These are phyloP conservation scores for Orientallactaga bullata DNA, from an alignment of 2,113 vertebrate genomes.

Conservation along the genomic window DNA sequence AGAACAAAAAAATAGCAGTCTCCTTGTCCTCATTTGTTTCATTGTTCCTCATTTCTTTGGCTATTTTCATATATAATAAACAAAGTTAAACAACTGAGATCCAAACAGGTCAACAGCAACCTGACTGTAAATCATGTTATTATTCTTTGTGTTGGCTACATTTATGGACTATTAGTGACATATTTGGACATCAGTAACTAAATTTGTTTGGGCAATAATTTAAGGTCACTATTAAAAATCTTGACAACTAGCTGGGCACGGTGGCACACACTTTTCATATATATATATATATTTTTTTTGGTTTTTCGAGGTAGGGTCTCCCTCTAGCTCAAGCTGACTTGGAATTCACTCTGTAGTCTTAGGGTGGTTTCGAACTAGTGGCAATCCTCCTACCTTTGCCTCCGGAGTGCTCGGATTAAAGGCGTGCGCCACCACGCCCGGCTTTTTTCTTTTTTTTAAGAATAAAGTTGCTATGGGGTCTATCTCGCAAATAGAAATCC, in stretches of 20 bases:
- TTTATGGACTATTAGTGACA: constrained; percentile 11
- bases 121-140: not conserved
- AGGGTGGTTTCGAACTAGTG: no score
- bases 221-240: constrained; percentile 6
- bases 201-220: constrained; percentile 21
- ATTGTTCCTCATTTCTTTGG: constrained; percentile 11
- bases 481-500: not conserved
- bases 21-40: not conserved
- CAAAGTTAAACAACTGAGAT: not conserved
- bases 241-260: not conserved
- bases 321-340: no score
- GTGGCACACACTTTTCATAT: no score
- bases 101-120: not conserved
- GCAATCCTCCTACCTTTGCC: no score
- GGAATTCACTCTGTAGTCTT: no score
- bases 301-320: no score
- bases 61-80: not conserved
- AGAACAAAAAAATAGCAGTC: not conserved
- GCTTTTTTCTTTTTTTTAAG: no score
- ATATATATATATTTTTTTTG: no score
- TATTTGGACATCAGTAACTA: not conserved
- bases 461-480: not conserved
- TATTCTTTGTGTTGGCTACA: constrained; percentile 1
- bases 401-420: no score
- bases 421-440: no score